These are phyloP conservation scores for Drosophila tripunctata DNA, from an alignment of 2,888 invertebrate species.

Conservation along the genomic window DNA sequence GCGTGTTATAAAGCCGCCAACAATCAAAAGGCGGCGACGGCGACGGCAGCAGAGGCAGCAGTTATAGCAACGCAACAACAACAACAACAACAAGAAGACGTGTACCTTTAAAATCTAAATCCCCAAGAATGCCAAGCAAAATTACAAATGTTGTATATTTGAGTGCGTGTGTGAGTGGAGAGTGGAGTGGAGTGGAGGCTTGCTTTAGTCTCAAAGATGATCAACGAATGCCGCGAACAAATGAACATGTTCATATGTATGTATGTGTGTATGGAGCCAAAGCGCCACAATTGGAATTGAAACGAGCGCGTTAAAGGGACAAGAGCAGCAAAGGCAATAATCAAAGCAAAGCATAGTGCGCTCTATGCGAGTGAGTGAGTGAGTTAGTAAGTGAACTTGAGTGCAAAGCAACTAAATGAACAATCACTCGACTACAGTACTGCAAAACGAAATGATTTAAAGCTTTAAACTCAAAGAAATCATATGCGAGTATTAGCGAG, in stretches of 20 bases:
- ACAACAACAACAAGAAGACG: constrained; percentile 10
- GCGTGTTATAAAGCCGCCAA: constrained; percentile 62
- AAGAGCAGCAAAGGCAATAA: constrained; percentile 38
- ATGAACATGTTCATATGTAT: constrained; percentile 25
- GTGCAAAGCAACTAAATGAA: constrained; percentile 1
- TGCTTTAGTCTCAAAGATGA: constrained; percentile 51
- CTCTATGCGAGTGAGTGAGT: not conserved
- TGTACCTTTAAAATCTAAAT: constrained; percentile 56
- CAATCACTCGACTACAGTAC: constrained; percentile 8
- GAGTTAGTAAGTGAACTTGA: not conserved
- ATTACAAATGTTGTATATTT: constrained; percentile 21
- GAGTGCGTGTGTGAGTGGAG: constrained; percentile 8
- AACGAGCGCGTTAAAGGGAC: constrained; percentile 49
- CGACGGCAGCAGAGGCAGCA: constrained; percentile 18
- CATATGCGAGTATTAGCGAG: no score
- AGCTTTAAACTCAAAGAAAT: no score
- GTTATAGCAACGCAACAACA: constrained; percentile 26
- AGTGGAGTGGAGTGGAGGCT: constrained; percentile 6
- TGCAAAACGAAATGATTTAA: no score
- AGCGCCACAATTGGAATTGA: constrained; percentile 55
- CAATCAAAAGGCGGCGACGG: constrained; percentile 48
- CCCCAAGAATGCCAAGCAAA: constrained; percentile 58
- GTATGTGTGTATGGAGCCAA: constrained; percentile 7
- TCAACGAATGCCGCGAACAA: constrained; percentile 54
- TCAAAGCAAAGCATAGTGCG: constrained; percentile 30